A percentile compares a stretch with the other conserved stretches of the same genome.
Evolutionary conservation across 2,113 vertebrate genomes (phyloP).

Genomic region (Diadophis punctatus): DNA sequence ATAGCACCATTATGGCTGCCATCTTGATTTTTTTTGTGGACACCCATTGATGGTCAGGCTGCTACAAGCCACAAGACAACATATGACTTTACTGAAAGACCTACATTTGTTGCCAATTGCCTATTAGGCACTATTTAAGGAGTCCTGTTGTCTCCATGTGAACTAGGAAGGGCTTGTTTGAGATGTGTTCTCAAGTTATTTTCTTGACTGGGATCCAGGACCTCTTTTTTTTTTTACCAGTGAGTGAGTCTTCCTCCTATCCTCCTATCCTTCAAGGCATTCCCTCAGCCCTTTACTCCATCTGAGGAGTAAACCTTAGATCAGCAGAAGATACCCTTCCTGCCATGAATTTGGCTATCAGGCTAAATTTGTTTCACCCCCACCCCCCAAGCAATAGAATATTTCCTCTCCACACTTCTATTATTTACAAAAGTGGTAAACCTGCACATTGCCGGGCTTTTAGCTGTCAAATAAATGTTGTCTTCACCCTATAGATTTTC

Average conservation of each 20-base stretch:
- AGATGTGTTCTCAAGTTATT: not conserved
- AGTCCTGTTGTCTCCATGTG: not conserved
- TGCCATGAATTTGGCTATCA: not conserved
- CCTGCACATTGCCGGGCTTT: not conserved
- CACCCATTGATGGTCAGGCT: not conserved
- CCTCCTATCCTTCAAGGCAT: not conserved
- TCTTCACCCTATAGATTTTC: not conserved
- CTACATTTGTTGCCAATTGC: not conserved
- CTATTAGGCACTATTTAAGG: not conserved
- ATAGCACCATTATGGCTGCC: not conserved
- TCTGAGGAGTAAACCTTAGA: not conserved
- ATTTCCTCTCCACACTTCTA: not conserved
- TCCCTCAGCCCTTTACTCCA: not conserved
- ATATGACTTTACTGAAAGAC: not conserved
- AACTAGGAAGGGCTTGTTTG: not conserved
- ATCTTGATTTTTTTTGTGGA: not conserved
- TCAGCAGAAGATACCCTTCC: not conserved
- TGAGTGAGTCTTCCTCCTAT: not conserved
- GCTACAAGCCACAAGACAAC: not conserved
- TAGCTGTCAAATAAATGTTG: not conserved
- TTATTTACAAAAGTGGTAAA: not conserved
- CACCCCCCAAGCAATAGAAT: not conserved
- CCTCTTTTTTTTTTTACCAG: not conserved
- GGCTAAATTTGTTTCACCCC: not conserved
- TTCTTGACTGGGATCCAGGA: not conserved